phyloP scores from a whole-genome alignment of 2,113 vertebrate species.

The Lota lota region DNA sequence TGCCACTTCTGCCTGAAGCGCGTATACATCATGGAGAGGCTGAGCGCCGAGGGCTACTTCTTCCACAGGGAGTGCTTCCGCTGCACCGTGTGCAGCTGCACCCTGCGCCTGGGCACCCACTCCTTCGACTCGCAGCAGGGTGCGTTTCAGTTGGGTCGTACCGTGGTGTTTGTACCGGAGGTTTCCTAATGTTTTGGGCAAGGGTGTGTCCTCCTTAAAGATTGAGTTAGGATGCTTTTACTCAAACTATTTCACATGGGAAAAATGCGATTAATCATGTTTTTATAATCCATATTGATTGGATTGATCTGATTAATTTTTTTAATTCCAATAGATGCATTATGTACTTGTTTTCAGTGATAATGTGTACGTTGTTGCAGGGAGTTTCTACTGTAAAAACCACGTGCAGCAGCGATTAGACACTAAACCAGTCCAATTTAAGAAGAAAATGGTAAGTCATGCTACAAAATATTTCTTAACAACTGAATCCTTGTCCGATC shows the following conservation, averaged over 20 bases:
- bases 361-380: constrained; percentile 63
- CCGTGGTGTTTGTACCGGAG: too few relatives aligned
- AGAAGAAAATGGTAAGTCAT: constrained; percentile 57
- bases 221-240: too few relatives aligned
- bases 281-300: too few relatives aligned
- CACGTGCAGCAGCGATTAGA: constrained; percentile 79
- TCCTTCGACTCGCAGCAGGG: constrained; percentile 78
- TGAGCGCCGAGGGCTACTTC: constrained; percentile 90
- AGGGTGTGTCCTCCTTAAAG: too few relatives aligned
- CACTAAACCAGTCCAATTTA: constrained; percentile 56
- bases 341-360: too few relatives aligned
- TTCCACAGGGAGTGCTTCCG: constrained; percentile 96
- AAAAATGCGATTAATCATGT: too few relatives aligned
- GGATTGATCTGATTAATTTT: background rate
- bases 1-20: constrained; percentile 93
- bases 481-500: too few relatives aligned
- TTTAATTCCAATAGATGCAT: background rate
- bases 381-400: constrained; percentile 93
- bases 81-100: constrained; percentile 82
- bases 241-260: too few relatives aligned
- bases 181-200: too few relatives aligned
- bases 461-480: background rate
- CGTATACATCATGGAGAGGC: constrained; percentile 92
- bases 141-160: constrained; percentile 13
- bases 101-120: constrained; percentile 84